Evolutionary conservation across 2,888 invertebrate species (phyloP).

Genomic region (Theodoxus fluviatilis): DNA sequence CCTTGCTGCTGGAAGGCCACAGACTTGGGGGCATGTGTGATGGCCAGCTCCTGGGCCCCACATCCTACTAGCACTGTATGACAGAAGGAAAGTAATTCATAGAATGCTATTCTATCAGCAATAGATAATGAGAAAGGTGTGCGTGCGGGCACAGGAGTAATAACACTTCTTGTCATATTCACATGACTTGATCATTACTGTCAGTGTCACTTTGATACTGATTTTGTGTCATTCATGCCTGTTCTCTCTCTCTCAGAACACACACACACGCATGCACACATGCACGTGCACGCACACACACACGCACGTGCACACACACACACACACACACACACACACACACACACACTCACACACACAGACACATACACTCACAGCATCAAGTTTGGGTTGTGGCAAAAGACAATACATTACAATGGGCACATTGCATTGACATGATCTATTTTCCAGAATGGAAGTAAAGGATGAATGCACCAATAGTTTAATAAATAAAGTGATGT

Average conservation of each 20-base stretch:
- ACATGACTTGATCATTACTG: not conserved
- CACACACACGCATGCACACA: slow-evolving; percentile 13
- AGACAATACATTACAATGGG: not conserved
- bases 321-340: not conserved
- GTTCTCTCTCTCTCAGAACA: slow-evolving; percentile 6
- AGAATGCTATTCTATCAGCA: not conserved
- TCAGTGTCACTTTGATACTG: not conserved
- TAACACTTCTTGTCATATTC: not conserved
- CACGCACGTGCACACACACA: not conserved
- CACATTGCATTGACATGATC: no score
- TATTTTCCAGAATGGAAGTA: no score
- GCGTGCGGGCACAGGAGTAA: not conserved
- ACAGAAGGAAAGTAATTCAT: not conserved
- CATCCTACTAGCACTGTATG: slow-evolving; percentile 21
- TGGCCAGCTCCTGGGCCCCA: slow-evolving; percentile 41
- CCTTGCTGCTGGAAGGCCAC: slow-evolving; percentile 44
- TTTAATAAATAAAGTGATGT: no score
- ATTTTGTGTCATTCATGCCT: not conserved
- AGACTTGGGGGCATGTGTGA: slow-evolving; percentile 53
- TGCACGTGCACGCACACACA: slow-evolving; percentile 17
- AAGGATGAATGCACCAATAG: no score
- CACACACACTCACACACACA: not conserved
- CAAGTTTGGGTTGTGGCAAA: not conserved
- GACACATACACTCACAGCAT: not conserved
- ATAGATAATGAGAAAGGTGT: not conserved